A percentile compares a stretch with the other conserved stretches of the same genome.
These are phyloP conservation scores for Erebia epiphron DNA, from an alignment of 2,888 invertebrate species.

Conservation along the genomic window DNA sequence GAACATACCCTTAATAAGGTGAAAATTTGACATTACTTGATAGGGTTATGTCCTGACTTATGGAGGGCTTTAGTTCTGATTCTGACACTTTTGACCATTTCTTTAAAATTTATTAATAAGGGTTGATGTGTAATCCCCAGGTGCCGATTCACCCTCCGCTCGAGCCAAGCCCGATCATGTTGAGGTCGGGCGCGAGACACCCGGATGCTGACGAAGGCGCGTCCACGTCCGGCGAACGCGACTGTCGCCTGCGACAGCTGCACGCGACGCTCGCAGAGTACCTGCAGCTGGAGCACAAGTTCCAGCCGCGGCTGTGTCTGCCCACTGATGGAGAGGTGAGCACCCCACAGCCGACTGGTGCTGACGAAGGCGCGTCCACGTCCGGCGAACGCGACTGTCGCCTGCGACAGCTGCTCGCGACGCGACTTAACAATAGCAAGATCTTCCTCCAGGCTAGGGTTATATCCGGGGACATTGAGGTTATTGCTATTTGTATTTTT, in stretches of 20 bases:
- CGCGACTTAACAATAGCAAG: slow-evolving; percentile 45
- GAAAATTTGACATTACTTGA: too few species aligned
- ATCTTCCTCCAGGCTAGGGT: too few species aligned
- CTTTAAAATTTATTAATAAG: neutral
- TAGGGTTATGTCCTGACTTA: too few species aligned
- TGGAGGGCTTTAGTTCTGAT: too few species aligned
- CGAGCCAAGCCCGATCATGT: slow-evolving; percentile 73
- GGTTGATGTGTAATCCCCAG: slow-evolving; percentile 42
- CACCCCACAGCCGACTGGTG: too few species aligned
- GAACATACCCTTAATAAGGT: too few species aligned
- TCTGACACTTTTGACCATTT: neutral
- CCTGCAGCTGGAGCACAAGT: slow-evolving; percentile 87
- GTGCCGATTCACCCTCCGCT: slow-evolving; percentile 81
- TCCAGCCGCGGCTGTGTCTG: slow-evolving; percentile 86
- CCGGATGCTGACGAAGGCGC: slow-evolving; percentile 82
- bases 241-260: slow-evolving; percentile 59
- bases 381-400: slow-evolving; percentile 39
- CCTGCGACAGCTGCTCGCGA: slow-evolving; percentile 74
- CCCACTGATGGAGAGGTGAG: slow-evolving; percentile 85
- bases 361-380: slow-evolving; percentile 53
- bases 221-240: slow-evolving; percentile 40
- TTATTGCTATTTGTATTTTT: too few species aligned
- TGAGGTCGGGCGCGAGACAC: slow-evolving; percentile 85
- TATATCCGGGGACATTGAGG: too few species aligned
- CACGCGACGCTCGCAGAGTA: slow-evolving; percentile 86